Conservation (phyloP, 2,888 invertebrate species). For the Vandiemenella viatica region DNA sequence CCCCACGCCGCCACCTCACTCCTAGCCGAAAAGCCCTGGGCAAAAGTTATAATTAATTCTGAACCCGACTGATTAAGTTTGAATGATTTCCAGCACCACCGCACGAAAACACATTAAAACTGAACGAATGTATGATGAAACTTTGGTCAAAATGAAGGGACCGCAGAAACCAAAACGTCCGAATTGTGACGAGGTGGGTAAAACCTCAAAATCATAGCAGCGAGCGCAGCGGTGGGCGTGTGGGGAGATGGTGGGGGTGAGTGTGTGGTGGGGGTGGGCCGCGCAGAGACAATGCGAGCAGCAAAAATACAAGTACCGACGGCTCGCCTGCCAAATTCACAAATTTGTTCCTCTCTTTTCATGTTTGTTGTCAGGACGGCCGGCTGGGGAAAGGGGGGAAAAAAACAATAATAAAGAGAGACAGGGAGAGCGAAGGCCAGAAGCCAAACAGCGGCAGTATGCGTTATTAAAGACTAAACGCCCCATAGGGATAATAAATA, state of each 20-base stretch:
- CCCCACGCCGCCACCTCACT: background rate
- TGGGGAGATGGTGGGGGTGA: no score
- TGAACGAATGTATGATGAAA: constrained; percentile 15
- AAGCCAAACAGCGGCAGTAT: constrained; percentile 1
- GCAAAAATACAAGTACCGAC: background rate
- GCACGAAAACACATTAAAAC: constrained; percentile 15
- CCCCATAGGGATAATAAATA: constrained; percentile 13
- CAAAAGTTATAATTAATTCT: constrained; percentile 15
- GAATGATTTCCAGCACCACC: constrained; percentile 13
- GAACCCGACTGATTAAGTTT: constrained; percentile 14
- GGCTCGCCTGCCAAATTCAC: constrained; percentile 14
- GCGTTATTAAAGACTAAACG: constrained; percentile 12
- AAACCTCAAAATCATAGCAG: constrained; percentile 15
- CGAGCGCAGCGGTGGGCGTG: no score
- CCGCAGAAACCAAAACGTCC: constrained; percentile 14
- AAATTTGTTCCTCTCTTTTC: constrained; percentile 5
- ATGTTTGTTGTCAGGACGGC: background rate
- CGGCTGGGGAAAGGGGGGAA: no score
- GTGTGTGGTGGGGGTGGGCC: background rate
- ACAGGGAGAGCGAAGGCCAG: no score
- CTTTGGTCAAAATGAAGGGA: constrained; percentile 15
- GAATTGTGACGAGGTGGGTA: constrained; percentile 7
- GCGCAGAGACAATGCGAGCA: background rate
- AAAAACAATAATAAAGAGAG: background rate
- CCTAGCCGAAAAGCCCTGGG: constrained; percentile 5